Evolutionary conservation across 1,140 invertebrate genomes (phyloP).

Genomic region (Solenopsis fugax): DNA sequence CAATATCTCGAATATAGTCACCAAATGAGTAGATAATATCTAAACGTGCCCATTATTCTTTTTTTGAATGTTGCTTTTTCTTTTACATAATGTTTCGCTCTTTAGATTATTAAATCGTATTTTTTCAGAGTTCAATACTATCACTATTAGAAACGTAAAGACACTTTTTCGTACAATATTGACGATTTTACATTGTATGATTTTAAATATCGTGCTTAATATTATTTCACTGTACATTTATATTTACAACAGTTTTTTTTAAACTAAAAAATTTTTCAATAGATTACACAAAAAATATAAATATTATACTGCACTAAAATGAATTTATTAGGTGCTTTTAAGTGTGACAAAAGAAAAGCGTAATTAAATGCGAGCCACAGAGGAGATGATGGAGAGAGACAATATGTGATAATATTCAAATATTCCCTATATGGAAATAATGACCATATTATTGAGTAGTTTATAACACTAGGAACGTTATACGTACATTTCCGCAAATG

Average conservation of each 20-base stretch:
- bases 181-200: too few species aligned
- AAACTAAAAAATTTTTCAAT: not conserved
- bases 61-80: not conserved
- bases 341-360: not conserved
- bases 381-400: not conserved
- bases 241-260: not conserved
- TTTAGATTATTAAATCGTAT: not conserved
- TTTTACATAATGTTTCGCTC: not conserved
- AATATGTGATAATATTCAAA: constrained; percentile 9
- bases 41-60: not conserved
- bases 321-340: not conserved
- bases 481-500: constrained; percentile 11
- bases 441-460: constrained; percentile 6
- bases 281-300: not conserved
- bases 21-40: not conserved
- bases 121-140: not conserved
- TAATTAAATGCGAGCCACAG: not conserved
- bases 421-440: constrained; percentile 1
- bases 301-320: not conserved
- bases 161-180: too few species aligned
- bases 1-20: too few species aligned
- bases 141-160: not conserved
- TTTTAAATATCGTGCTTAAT: too few species aligned
- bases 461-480: not conserved
- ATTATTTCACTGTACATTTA: too few species aligned